These are phyloP conservation scores for Microctenopoma stevenorrisi DNA, from an alignment of 2,797 vertebrate species.

Conservation along the genomic window DNA sequence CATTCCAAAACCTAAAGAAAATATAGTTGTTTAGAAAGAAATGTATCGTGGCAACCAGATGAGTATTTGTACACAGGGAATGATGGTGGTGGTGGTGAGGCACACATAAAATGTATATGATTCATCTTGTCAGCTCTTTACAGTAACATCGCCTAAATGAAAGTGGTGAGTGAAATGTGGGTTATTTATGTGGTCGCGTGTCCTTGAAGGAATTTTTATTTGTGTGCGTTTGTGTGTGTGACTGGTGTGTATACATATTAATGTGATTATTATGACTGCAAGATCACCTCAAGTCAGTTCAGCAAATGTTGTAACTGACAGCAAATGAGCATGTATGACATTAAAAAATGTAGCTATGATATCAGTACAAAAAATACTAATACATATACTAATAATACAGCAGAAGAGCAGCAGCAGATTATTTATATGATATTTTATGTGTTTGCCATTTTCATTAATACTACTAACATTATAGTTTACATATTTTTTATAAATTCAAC, in stretches of 20 bases:
- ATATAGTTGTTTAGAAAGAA: not conserved
- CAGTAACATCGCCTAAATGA: conserved; percentile 14
- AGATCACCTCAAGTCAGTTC: conserved; percentile 1
- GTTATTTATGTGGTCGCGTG: conserved; percentile 22
- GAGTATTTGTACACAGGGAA: not conserved
- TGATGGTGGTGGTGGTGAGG: not conserved
- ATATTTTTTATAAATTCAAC: conserved; percentile 19
- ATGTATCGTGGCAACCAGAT: conserved; percentile 5
- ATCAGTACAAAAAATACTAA: conserved; percentile 3
- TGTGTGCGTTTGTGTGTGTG: conserved; percentile 25
- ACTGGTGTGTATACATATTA: conserved; percentile 24
- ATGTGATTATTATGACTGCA: conserved; percentile 18
- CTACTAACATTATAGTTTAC: not conserved
- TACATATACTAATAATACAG: not conserved
- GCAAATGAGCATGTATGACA: not conserved
- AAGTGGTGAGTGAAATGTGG: conserved; percentile 24
- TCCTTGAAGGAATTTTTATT: conserved; percentile 36
- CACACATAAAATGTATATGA: conserved; percentile 17
- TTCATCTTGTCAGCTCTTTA: conserved; percentile 29
- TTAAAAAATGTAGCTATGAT: not conserved
- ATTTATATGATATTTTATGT: not conserved
- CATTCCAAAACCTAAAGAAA: not conserved
- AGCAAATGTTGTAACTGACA: conserved; percentile 3
- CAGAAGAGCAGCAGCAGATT: not conserved
- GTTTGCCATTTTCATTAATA: not conserved